Evolutionary conservation across 1,140 invertebrate genomes (phyloP).

Genomic region (Zaprionus ghesquierei): DNA sequence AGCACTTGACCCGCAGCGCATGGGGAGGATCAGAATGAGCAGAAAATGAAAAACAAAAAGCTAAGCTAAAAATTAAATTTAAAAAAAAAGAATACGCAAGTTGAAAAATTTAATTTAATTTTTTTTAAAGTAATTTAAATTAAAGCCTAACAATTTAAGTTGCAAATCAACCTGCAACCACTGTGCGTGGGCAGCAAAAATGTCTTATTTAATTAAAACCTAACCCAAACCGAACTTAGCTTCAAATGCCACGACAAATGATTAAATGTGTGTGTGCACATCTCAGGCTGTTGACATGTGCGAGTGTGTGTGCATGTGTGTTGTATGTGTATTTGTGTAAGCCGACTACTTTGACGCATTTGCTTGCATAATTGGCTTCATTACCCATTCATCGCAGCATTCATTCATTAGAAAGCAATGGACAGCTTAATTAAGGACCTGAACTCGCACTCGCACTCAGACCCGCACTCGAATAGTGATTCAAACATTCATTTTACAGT

Average conservation of each 20-base stretch:
- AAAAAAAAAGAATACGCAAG: not conserved
- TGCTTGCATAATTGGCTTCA: constrained; percentile 61
- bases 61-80: too few relatives aligned
- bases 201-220: constrained; percentile 58
- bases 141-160: too few relatives aligned
- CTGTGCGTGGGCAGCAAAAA: not conserved
- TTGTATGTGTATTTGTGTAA: constrained; percentile 11
- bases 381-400: constrained; percentile 67
- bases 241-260: not conserved
- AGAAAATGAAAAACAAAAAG: too few relatives aligned
- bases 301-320: not conserved
- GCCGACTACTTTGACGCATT: constrained; percentile 49
- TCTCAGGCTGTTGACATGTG: not conserved
- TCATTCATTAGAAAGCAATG: constrained; percentile 69
- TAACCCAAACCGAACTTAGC: not conserved
- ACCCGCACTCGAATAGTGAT: not conserved
- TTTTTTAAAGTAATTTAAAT: not conserved
- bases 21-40: not conserved
- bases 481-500: not conserved
- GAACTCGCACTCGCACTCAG: not conserved
- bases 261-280: not conserved
- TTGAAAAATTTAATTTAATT: too few relatives aligned
- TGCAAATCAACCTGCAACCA: not conserved
- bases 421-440: constrained; percentile 70
- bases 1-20: not conserved